A percentile compares a stretch with the other conserved stretches of the same genome.
These are phyloP conservation scores for Cynopterus brachyotis DNA, from an alignment of 2,113 vertebrate species.

Conservation along the genomic window DNA sequence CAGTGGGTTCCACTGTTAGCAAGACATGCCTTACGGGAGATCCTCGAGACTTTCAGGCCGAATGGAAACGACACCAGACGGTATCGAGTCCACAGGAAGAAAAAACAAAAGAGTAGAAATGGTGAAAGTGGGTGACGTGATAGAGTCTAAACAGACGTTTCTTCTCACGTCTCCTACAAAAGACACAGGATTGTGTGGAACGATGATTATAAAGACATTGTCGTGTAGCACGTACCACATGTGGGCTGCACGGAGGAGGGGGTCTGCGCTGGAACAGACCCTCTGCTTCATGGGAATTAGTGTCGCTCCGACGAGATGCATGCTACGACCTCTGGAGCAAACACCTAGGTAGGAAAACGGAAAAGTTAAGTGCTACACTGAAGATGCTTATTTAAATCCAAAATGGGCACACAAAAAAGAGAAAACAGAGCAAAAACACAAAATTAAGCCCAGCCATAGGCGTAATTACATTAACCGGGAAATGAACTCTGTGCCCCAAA, in stretches of 20 bases:
- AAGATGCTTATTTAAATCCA: neutral
- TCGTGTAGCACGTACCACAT: fast-evolving
- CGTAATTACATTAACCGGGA: neutral
- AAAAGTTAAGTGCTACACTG: neutral
- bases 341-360: too few species aligned
- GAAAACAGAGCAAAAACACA: too few species aligned
- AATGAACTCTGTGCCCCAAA: neutral
- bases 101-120: fast-evolving
- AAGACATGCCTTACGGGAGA: neutral
- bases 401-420: neutral
- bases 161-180: fast-evolving
- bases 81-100: neutral
- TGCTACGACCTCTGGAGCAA: neutral
- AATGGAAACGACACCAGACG: fast-evolving
- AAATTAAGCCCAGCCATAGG: too few species aligned
- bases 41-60: neutral
- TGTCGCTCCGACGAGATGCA: neutral
- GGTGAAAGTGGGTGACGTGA: fast-evolving
- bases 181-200: neutral
- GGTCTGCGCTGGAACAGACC: fast-evolving
- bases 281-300: neutral
- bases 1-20: neutral
- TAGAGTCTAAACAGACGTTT: neutral
- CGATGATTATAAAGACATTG: fast-evolving
- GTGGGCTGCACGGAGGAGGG: neutral